Evolutionary conservation across 2,113 vertebrate species (phyloP).

Genomic region (Philantomba maxwellii): DNA sequence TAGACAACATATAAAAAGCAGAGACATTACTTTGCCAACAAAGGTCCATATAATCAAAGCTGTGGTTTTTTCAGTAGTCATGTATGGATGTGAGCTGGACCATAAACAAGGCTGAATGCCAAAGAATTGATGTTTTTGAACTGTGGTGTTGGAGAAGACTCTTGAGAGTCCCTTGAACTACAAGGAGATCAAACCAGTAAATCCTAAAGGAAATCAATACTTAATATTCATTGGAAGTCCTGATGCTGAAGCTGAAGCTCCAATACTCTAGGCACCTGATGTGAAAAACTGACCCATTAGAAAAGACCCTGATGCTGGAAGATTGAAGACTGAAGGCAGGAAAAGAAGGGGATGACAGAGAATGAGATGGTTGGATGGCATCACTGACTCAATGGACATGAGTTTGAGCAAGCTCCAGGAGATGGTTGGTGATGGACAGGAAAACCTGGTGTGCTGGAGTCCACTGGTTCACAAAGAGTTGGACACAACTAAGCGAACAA

Average conservation of each 20-base stretch:
- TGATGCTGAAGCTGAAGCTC: neutral
- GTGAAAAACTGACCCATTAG: neutral
- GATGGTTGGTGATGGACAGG: neutral
- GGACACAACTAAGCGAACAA: neutral
- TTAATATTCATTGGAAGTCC: neutral
- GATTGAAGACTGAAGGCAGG: neutral
- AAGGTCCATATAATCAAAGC: neutral
- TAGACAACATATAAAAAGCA: neutral
- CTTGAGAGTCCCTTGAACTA: neutral
- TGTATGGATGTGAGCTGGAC: neutral
- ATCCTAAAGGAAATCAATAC: neutral
- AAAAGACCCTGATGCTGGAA: neutral
- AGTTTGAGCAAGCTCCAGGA: neutral
- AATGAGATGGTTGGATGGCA: neutral
- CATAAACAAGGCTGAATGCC: rapidly evolving
- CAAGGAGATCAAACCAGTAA: neutral
- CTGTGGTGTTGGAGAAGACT: neutral
- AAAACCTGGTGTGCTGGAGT: neutral
- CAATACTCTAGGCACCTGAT: neutral
- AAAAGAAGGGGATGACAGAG: neutral
- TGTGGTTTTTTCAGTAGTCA: neutral
- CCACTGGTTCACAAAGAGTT: neutral
- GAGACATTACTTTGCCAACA: neutral
- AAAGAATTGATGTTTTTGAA: neutral
- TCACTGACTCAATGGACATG: neutral